Percentiles rank a stretch among this genome's conserved stretches.
Conservation (phyloP, 2,797 vertebrate species). For the Limosa lapponica region DNA sequence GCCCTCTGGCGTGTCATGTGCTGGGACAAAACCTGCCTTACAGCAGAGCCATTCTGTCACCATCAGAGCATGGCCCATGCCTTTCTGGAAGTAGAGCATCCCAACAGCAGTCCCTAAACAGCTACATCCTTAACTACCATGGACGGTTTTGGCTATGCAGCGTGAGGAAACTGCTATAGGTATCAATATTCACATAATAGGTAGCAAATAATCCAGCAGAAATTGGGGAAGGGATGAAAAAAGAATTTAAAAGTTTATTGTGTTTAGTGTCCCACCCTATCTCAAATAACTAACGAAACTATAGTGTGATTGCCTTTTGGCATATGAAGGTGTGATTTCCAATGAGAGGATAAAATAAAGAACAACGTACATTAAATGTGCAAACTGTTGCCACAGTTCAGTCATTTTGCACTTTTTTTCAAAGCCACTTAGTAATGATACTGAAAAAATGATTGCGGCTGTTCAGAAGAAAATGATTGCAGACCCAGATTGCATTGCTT, state of each 20-base stretch:
- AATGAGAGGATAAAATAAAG: neutral
- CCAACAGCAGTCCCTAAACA: neutral
- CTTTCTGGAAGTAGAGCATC: neutral
- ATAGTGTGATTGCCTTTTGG: neutral
- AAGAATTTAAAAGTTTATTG: neutral
- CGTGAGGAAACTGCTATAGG: neutral
- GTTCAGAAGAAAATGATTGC: neutral
- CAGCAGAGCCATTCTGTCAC: neutral
- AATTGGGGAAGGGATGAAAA: neutral
- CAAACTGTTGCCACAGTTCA: neutral
- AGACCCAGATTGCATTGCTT: neutral
- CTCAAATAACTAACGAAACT: neutral
- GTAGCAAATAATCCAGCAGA: neutral
- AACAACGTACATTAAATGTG: neutral
- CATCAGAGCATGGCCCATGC: neutral
- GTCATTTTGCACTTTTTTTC: neutral
- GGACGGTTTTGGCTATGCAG: neutral
- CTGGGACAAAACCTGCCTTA: neutral
- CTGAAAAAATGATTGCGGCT: neutral
- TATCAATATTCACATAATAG: neutral
- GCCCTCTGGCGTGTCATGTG: accelerated
- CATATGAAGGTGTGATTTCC: neutral
- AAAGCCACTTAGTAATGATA: neutral
- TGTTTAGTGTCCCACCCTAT: neutral
- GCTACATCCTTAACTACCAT: neutral